Conservation (phyloP, 1,140 invertebrate species). For the Aphelinus atriplicis region DNA sequence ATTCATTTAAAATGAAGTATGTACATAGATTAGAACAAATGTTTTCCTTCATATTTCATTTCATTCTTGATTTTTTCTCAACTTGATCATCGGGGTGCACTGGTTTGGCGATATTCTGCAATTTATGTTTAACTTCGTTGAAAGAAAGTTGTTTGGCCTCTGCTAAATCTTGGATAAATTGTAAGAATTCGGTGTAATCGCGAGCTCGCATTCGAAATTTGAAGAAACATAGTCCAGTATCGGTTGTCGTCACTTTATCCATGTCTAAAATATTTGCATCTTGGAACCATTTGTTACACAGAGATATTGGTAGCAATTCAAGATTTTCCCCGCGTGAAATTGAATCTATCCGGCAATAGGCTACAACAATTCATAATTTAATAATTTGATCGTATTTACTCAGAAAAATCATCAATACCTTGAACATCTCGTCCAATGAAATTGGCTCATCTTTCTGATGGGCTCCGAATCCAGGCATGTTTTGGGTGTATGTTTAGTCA, state of each 20-base stretch:
- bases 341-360: conserved; percentile 51
- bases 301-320: conserved; percentile 62
- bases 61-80: conserved; percentile 22
- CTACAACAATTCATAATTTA: conserved; percentile 27
- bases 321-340: conserved; percentile 40
- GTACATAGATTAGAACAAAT: conserved; percentile 45
- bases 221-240: conserved; percentile 71
- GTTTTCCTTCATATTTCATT: too few species aligned
- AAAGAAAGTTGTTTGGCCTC: conserved; percentile 43
- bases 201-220: conserved; percentile 68
- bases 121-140: conserved; percentile 45
- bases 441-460: too few species aligned
- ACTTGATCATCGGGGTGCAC: conserved; percentile 24
- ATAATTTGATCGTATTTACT: background rate
- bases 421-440: conserved; percentile 51
- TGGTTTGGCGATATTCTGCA: conserved; percentile 47
- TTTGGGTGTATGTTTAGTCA: background rate
- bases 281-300: conserved; percentile 75
- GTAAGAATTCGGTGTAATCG: conserved; percentile 47
- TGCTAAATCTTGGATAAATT: conserved; percentile 47
- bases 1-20: conserved; percentile 47
- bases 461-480: background rate
- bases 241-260: conserved; percentile 70
- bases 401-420: conserved; percentile 41
- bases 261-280: conserved; percentile 73